phyloP scores from a whole-genome alignment of 2,888 invertebrate species.

The Troides aeacus region DNA sequence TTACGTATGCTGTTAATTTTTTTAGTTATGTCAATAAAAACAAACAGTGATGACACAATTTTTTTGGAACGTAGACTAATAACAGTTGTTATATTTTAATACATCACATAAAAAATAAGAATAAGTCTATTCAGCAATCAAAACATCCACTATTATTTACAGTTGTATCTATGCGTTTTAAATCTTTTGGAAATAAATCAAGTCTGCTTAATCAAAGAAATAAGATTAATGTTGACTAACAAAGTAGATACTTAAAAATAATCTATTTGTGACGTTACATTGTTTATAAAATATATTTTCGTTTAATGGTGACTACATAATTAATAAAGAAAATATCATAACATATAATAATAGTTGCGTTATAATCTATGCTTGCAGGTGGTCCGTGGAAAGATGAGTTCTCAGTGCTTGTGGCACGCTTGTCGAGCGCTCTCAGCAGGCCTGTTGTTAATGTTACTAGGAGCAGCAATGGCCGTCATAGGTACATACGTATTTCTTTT shows the following conservation, averaged over 20 bases:
- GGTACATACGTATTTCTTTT: conserved; percentile 72
- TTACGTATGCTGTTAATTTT: not conserved
- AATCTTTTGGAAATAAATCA: not conserved
- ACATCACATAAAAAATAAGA: not conserved
- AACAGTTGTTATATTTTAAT: not conserved
- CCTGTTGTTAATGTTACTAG: conserved; percentile 90
- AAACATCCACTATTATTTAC: not conserved
- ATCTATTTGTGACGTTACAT: not conserved
- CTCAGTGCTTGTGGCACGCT: conserved; percentile 95
- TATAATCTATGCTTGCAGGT: conserved; percentile 71
- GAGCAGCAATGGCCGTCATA: conserved; percentile 95
- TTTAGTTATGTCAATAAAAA: not conserved
- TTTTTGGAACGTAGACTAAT: not conserved
- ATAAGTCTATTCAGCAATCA: not conserved
- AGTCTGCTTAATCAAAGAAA: not conserved
- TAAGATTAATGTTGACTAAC: not conserved
- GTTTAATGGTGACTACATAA: not conserved
- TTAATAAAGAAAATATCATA: too few species aligned
- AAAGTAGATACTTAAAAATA: not conserved
- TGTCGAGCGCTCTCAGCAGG: conserved; percentile 95
- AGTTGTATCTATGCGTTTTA: not conserved
- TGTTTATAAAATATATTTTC: not conserved
- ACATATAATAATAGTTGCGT: not conserved
- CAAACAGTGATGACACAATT: not conserved
- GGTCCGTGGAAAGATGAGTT: conserved; percentile 92